Conservation (phyloP, 2,888 invertebrate species). For the Drosophila seclusa region DNA sequence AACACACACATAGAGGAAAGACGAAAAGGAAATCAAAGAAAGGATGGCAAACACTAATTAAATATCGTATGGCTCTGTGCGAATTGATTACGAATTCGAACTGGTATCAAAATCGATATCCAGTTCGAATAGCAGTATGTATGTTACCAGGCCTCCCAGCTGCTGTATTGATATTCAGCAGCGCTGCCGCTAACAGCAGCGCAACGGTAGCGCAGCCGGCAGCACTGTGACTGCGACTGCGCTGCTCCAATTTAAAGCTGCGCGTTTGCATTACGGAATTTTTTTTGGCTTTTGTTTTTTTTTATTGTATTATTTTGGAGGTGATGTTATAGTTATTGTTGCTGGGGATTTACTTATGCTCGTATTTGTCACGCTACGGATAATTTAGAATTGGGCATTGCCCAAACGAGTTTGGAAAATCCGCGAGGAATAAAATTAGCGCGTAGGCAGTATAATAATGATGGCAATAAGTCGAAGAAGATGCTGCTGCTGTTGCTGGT, state of each 20-base stretch:
- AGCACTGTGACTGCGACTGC: slow-evolving; percentile 41
- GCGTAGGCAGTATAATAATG: slow-evolving; percentile 74
- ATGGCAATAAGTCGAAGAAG: slow-evolving; percentile 13
- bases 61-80: slow-evolving; percentile 57
- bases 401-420: slow-evolving; percentile 48
- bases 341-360: slow-evolving; percentile 4
- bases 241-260: slow-evolving; percentile 38
- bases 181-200: slow-evolving; percentile 54
- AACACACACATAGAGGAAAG: slow-evolving; percentile 13
- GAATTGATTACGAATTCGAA: slow-evolving; percentile 62
- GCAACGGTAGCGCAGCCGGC: slow-evolving; percentile 39
- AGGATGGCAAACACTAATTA: slow-evolving; percentile 48
- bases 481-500: slow-evolving; percentile 8
- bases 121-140: slow-evolving; percentile 20
- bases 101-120: slow-evolving; percentile 40
- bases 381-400: slow-evolving; percentile 74
- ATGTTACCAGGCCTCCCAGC: slow-evolving; percentile 68
- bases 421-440: slow-evolving; percentile 67
- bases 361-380: slow-evolving; percentile 65
- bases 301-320: slow-evolving; percentile 31
- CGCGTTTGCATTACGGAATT: slow-evolving; percentile 61
- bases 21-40: slow-evolving; percentile 33
- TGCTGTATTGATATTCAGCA: slow-evolving; percentile 56
- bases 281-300: neutral
- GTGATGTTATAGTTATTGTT: slow-evolving; percentile 13